These are phyloP conservation scores for Tiliacea aurago DNA, from an alignment of 2,888 invertebrate species.

Conservation along the genomic window DNA sequence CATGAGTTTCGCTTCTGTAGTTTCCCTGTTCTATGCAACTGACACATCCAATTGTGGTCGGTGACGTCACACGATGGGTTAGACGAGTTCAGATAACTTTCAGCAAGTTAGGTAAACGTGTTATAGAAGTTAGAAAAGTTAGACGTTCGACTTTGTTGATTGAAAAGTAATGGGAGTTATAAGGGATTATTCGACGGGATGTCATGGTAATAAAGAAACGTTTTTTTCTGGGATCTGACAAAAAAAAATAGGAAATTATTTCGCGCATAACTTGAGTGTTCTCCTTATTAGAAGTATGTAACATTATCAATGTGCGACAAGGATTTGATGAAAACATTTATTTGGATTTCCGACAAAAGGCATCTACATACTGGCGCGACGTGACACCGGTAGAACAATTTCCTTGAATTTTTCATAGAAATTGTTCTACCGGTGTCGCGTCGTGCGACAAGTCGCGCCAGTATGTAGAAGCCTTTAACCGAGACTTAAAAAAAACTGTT, in stretches of 20 bases:
- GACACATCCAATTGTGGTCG: conserved; percentile 63
- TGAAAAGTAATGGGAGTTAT: conserved; percentile 21
- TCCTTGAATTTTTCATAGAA: too few relatives aligned
- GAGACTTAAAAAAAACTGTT: too few relatives aligned
- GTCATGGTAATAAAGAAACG: not conserved
- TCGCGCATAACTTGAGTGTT: not conserved
- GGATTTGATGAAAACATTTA: too few relatives aligned
- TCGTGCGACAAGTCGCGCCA: too few relatives aligned
- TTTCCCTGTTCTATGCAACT: conserved; percentile 9
- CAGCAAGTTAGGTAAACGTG: conserved; percentile 58
- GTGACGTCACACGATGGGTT: conserved; percentile 53
- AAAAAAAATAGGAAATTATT: not conserved
- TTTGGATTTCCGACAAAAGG: too few relatives aligned
- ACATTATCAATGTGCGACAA: too few relatives aligned
- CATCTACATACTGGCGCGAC: too few relatives aligned
- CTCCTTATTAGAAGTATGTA: not conserved
- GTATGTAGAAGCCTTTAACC: too few relatives aligned
- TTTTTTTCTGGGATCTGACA: not conserved
- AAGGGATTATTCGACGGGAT: conserved; percentile 4
- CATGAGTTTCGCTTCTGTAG: conserved; percentile 7
- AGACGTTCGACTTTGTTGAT: conserved; percentile 16
- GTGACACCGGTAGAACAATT: too few relatives aligned
- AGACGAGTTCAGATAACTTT: conserved; percentile 57
- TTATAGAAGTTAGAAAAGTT: conserved; percentile 61
- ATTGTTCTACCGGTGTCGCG: too few relatives aligned